These are phyloP conservation scores for Mesochorus sp. DNA, from an alignment of 2,888 invertebrate species.

Conservation along the genomic window DNA sequence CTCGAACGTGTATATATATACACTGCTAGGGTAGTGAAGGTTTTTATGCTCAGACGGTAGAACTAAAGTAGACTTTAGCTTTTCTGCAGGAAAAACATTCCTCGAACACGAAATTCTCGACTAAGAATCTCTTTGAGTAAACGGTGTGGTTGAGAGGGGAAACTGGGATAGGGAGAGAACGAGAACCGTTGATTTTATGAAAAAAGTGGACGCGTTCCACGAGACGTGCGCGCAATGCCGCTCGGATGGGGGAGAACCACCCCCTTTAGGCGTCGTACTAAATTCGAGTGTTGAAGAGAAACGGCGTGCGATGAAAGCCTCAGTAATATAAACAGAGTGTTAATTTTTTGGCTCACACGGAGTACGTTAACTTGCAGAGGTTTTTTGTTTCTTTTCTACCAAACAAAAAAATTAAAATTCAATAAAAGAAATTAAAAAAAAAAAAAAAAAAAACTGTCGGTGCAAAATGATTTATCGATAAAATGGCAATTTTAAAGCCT, in stretches of 20 bases:
- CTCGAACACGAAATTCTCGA: constrained; percentile 68
- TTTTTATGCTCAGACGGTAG: constrained; percentile 28
- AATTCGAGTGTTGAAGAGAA: too few relatives aligned
- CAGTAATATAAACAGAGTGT: too few relatives aligned
- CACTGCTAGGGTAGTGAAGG: constrained; percentile 36
- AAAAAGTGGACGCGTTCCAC: constrained; percentile 9
- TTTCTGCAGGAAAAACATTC: constrained; percentile 67
- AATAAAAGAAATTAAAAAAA: constrained; percentile 73
- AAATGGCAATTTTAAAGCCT: not conserved
- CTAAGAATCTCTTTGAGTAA: constrained; percentile 70
- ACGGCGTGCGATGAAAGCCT: not conserved
- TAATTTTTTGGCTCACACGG: too few relatives aligned
- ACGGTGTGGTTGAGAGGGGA: constrained; percentile 60
- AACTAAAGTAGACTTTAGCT: constrained; percentile 58
- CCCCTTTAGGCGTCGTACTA: too few relatives aligned
- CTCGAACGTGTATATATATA: constrained; percentile 29
- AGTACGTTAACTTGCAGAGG: too few relatives aligned
- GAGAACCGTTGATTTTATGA: constrained; percentile 58
- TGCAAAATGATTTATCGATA: not conserved
- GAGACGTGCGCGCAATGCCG: constrained; percentile 3
- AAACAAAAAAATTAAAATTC: constrained; percentile 68
- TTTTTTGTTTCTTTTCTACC: too few relatives aligned
- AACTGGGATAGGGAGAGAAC: not conserved
- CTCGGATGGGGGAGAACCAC: not conserved
- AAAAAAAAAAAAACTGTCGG: constrained; percentile 54